Base-by-base conservation (phyloP, 2,888 invertebrate species). In the Coelogynopora nodosa region DNA sequence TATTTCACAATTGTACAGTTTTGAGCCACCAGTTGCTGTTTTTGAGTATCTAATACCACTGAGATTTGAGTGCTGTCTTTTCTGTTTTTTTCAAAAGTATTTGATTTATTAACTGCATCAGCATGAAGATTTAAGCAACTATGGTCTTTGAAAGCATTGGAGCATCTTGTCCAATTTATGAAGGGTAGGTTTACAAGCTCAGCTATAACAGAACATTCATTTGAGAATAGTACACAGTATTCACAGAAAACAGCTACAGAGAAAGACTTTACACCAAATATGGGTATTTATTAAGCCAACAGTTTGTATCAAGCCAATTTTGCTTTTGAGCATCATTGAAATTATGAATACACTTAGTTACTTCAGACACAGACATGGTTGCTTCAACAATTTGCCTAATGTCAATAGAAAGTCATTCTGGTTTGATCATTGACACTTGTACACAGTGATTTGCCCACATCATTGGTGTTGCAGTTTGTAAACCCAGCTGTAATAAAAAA, bases 1-100 rank as follows among this genome's bases (percentile, higher is more conserved):
- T 74, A 74, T 74, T 74, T 74, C 74, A 74, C 18, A 74, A 74
- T 74, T 74, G 74, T 74, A 74, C 74, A 74, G 74, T 74, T 74
- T 74, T 74, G 74, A 74, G 74, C 74, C 74, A 74, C 74, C 74
- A 74, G 5, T 74, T 74, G 74, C 74, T 74, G 74, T 13, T 2
- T 74, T 26, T 74, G 5, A 74, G 23, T 74, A 26, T 74, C 74
- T 74, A 74, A 74, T 74, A 74, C 74, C 74, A 74, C 74, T 74
- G 74, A 26, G 74, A 74, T 74, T 74, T 74, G 18, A 74, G 74
- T 74, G 74, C 74, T 74, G 23, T 74, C 5, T 74, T 74, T 74
- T 74, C 5, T 74, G 74, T 26, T 74, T 74, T 74, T 26, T 74
- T 74, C 74, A 74, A 74, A 74, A 74, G 74, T 26, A 26, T 74